Conservation (phyloP, 2,797 vertebrate genomes). For the Coluber constrictor region DNA sequence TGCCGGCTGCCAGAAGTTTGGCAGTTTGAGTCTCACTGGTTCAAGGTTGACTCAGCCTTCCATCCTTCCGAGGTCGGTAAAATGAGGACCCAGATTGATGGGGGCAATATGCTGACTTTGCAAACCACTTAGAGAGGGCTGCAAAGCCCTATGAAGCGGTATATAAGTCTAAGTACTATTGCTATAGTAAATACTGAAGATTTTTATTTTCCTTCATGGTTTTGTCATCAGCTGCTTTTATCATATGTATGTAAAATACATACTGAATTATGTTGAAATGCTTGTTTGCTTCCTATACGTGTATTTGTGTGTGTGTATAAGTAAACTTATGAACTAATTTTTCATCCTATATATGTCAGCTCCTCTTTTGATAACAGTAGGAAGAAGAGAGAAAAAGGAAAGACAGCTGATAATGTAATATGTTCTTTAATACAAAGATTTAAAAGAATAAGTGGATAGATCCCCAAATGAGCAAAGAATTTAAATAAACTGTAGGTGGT, state of each 20-base stretch:
- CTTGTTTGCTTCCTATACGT: conserved; percentile 29
- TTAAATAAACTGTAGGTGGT: rapidly evolving
- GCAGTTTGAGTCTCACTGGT: neutral
- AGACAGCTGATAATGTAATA: neutral
- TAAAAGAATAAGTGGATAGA: rapidly evolving
- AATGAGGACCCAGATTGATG: neutral
- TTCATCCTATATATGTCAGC: conserved; percentile 1
- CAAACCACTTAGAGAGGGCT: neutral
- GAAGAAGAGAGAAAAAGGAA: conserved; percentile 1
- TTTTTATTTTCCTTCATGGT: conserved; percentile 37
- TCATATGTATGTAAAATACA: conserved; percentile 42
- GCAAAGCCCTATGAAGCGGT: neutral
- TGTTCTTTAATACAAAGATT: neutral
- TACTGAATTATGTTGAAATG: conserved; percentile 9
- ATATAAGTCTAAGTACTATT: neutral
- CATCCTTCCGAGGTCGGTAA: neutral
- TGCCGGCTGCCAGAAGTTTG: neutral
- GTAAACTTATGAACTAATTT: conserved; percentile 27
- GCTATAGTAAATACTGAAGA: conserved; percentile 29
- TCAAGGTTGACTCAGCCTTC: neutral
- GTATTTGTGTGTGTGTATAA: neutral
- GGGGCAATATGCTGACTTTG: neutral
- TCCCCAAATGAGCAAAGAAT: neutral
- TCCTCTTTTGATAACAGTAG: neutral
- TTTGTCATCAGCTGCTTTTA: conserved; percentile 46